These are phyloP conservation scores for Neotragus pygmaeus DNA, from an alignment of 2,113 vertebrate genomes.

Conservation along the genomic window DNA sequence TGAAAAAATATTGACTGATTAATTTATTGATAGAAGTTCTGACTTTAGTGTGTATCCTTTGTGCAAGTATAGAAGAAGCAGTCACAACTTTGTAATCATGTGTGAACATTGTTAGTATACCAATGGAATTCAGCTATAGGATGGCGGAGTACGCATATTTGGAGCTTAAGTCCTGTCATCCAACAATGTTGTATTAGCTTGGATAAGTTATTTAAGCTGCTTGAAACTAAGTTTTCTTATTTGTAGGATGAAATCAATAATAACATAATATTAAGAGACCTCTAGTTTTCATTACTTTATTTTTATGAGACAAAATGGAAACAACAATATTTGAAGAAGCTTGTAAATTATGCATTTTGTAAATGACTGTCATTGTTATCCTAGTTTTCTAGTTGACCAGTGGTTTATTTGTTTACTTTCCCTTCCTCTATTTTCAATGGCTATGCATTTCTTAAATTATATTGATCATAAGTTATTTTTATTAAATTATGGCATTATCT, in stretches of 20 bases:
- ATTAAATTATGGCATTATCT: constrained; percentile 65
- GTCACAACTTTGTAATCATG: constrained; percentile 54
- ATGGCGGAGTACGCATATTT: neutral
- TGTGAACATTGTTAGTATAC: constrained; percentile 47
- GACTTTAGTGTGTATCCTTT: constrained; percentile 53
- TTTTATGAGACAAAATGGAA: neutral
- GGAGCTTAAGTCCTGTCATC: constrained; percentile 24
- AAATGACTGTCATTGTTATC: neutral
- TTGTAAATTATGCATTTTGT: neutral
- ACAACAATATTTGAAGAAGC: neutral
- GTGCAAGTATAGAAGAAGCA: constrained; percentile 67
- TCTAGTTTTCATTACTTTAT: neutral
- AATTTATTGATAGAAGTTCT: constrained; percentile 33
- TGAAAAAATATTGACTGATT: neutral
- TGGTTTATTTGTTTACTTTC: constrained; percentile 34
- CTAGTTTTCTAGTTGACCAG: neutral
- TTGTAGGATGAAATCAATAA: neutral
- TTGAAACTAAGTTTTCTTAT: neutral
- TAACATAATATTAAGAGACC: neutral
- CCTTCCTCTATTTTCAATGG: constrained; percentile 65
- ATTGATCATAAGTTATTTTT: constrained; percentile 61
- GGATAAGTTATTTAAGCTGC: neutral
- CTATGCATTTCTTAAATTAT: constrained; percentile 62
- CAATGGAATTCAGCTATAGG: constrained; percentile 29
- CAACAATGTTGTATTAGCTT: constrained; percentile 55